A percentile compares a stretch with the other conserved stretches of the same genome.
Evolutionary conservation across 30 jellyfish, hydroid and myxozoan species (phyloP).

Genomic region (Hydractinia symbiolongicarpus): DNA sequence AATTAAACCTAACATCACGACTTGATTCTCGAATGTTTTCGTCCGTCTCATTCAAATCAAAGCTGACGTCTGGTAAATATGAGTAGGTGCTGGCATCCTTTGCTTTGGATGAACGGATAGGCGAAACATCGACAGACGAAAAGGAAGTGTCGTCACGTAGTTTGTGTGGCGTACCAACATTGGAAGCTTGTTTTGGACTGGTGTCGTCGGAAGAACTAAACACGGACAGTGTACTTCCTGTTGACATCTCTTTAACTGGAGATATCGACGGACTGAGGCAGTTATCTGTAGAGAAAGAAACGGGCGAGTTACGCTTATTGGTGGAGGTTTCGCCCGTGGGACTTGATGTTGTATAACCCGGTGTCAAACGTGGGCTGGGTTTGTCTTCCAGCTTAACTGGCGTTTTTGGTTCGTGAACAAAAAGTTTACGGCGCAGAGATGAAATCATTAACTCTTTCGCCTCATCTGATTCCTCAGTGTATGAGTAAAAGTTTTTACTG

Average conservation of each 20-base stretch:
- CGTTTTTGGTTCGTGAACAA: constrained; percentile 28
- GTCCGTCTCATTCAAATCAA: constrained; percentile 18
- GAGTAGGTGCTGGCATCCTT: constrained; percentile 13
- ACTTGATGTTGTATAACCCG: constrained; percentile 31
- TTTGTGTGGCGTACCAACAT: constrained; percentile 22
- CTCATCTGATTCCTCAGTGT: constrained; percentile 14
- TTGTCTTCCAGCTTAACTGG: constrained; percentile 9
- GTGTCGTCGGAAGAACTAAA: constrained; percentile 4
- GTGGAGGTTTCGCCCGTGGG: constrained; percentile 8
- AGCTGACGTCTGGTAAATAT: constrained; percentile 25
- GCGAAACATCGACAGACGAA: constrained; percentile 27
- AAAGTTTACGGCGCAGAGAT: constrained; percentile 33
- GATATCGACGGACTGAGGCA: background rate
- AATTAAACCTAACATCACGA: constrained; percentile 23
- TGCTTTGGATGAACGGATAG: background rate
- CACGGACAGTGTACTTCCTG: constrained; percentile 17
- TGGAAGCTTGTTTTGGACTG: constrained; percentile 24
- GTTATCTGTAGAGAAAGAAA: background rate
- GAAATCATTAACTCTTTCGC: constrained; percentile 18
- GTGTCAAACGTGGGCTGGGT: background rate
- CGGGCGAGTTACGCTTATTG: background rate
- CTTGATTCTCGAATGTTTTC: constrained; percentile 17
- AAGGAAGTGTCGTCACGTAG: constrained; percentile 14
- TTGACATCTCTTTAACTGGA: background rate
- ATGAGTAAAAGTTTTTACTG: constrained; percentile 5